A percentile compares a stretch with the other conserved stretches of the same genome.
phyloP scores from a whole-genome alignment of 2,888 invertebrate species.

The Monochamus alternatus region DNA sequence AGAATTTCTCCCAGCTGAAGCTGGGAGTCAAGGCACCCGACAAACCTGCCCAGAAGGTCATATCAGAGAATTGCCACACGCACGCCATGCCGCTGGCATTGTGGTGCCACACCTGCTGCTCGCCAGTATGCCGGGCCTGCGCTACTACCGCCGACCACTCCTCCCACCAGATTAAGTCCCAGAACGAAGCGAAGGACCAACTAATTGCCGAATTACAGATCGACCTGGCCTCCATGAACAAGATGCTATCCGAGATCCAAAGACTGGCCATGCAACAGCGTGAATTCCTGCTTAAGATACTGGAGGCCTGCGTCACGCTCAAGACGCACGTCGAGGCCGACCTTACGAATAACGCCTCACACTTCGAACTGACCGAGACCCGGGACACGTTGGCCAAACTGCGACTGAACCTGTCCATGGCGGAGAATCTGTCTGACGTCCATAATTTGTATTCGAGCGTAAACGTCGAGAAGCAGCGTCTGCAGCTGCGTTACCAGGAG shows the following conservation, averaged over 20 bases:
- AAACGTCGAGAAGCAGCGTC: conserved; percentile 78
- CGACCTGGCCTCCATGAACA: conserved; percentile 80
- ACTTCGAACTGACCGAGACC: conserved; percentile 79
- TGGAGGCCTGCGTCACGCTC: conserved; percentile 82
- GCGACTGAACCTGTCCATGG: conserved; percentile 75
- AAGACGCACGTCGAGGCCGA: conserved; percentile 85
- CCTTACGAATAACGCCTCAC: conserved; percentile 79
- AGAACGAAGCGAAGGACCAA: conserved; percentile 67
- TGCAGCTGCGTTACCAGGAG: conserved; percentile 80
- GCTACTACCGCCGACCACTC: conserved; percentile 79
- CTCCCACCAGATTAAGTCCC: conserved; percentile 80
- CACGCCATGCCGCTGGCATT: conserved; percentile 82
- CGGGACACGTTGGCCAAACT: conserved; percentile 77
- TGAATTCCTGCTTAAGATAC: conserved; percentile 81
- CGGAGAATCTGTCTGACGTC: conserved; percentile 76
- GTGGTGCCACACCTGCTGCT: conserved; percentile 81
- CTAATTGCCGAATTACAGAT: conserved; percentile 78
- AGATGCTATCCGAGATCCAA: conserved; percentile 81
- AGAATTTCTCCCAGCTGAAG: conserved; percentile 76
- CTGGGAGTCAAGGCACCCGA: conserved; percentile 68
- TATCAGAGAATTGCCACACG: conserved; percentile 79
- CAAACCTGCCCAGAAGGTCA: conserved; percentile 62
- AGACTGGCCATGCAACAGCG: conserved; percentile 81
- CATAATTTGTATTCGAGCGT: conserved; percentile 77
- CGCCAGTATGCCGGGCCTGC: conserved; percentile 79